Evolutionary conservation across 2,888 invertebrate species (phyloP).

Genomic region (Cyclophora albipunctata): DNA sequence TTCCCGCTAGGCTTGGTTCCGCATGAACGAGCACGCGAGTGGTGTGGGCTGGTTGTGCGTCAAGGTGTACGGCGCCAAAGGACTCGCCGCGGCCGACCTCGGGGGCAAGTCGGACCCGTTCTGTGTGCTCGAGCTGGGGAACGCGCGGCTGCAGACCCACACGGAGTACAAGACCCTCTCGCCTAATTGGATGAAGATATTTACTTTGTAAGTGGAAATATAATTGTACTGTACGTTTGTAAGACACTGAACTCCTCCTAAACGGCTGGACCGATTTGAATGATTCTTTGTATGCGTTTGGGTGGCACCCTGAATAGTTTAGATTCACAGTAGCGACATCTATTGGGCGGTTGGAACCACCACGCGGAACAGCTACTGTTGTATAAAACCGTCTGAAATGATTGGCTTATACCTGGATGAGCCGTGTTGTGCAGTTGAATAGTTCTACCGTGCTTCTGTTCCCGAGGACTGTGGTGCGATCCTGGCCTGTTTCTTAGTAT

Average conservation of each 20-base stretch:
- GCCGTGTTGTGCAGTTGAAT: background rate
- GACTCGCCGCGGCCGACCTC: constrained; percentile 94
- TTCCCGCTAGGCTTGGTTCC: constrained; percentile 75
- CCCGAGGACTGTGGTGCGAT: background rate
- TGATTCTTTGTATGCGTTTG: no score
- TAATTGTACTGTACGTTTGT: background rate
- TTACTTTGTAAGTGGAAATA: constrained; percentile 88
- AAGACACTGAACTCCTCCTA: background rate
- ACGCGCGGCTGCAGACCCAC: constrained; percentile 96
- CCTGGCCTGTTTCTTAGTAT: no score
- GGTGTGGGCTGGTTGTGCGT: constrained; percentile 97
- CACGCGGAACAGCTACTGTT: background rate
- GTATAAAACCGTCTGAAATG: background rate
- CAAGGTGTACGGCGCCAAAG: constrained; percentile 90
- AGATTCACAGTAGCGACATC: no score
- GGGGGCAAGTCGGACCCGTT: constrained; percentile 99
- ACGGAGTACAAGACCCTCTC: constrained; percentile 98
- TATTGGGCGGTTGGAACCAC: no score
- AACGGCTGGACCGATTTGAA: no score
- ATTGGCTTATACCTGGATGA: no score
- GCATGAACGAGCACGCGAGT: constrained; percentile 62
- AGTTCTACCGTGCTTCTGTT: background rate
- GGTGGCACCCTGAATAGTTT: no score
- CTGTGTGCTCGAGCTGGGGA: constrained; percentile 96
- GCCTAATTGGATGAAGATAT: constrained; percentile 99